These are phyloP conservation scores for Mechanitis mazaeus DNA, from an alignment of 2,888 invertebrate species.

Conservation along the genomic window DNA sequence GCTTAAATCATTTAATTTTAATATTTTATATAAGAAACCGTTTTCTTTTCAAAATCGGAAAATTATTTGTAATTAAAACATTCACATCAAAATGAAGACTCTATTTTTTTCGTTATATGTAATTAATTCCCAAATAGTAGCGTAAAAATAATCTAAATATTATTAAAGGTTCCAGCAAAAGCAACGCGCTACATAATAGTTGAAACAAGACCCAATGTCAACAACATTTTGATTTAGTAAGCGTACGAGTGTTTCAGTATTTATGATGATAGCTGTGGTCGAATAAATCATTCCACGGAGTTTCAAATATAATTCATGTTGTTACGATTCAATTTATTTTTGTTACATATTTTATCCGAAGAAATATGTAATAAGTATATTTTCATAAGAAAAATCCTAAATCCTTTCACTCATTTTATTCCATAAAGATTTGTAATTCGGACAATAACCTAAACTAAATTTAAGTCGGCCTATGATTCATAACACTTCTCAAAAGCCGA, in stretches of 20 bases:
- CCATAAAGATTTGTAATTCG: too few relatives aligned
- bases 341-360: not conserved
- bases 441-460: too few relatives aligned
- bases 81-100: too few relatives aligned
- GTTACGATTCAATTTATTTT: slow-evolving; percentile 5
- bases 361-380: not conserved
- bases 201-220: slow-evolving; percentile 2
- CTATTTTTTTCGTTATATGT: too few relatives aligned
- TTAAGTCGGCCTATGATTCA: too few relatives aligned
- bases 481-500: too few relatives aligned
- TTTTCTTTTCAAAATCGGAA: too few relatives aligned
- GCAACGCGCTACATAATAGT: not conserved
- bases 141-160: not conserved
- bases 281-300: slow-evolving; percentile 10
- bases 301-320: slow-evolving; percentile 4
- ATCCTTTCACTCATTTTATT: not conserved
- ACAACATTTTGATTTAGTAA: slow-evolving; percentile 7
- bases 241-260: slow-evolving; percentile 11
- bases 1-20: too few relatives aligned
- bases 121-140: not conserved
- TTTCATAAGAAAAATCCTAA: not conserved
- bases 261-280: slow-evolving; percentile 12
- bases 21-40: too few relatives aligned
- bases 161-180: not conserved
- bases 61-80: too few relatives aligned